Evolutionary conservation across 2,888 invertebrate species (phyloP).

Genomic region (Diloba caeruleocephala): DNA sequence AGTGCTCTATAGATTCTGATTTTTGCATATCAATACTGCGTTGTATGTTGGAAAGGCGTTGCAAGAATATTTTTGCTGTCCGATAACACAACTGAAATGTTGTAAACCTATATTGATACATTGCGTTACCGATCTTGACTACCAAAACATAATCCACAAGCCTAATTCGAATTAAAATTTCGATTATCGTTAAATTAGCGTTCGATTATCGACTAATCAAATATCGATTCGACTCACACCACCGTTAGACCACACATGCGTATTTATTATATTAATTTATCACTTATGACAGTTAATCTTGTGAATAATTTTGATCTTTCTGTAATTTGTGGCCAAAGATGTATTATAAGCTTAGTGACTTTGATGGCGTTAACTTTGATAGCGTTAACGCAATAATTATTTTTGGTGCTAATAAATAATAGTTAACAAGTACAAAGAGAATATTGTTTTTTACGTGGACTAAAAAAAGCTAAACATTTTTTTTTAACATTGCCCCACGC

Average conservation of each 20-base stretch:
- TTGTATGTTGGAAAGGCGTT: too few relatives aligned
- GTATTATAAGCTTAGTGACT: background rate
- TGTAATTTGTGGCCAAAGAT: slow-evolving; percentile 22
- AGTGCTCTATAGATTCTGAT: too few relatives aligned
- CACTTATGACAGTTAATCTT: slow-evolving; percentile 62
- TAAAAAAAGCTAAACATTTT: too few relatives aligned
- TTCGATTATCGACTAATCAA: slow-evolving; percentile 63
- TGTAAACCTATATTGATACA: background rate
- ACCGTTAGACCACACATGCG: slow-evolving; percentile 66
- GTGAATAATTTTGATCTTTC: slow-evolving; percentile 50
- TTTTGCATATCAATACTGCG: too few relatives aligned
- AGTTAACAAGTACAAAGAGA: too few relatives aligned
- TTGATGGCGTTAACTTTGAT: background rate
- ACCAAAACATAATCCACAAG: slow-evolving; percentile 37
- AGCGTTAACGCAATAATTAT: too few relatives aligned
- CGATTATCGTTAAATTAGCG: slow-evolving; percentile 55
- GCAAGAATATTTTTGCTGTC: too few relatives aligned
- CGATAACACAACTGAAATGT: too few relatives aligned
- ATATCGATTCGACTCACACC: slow-evolving; percentile 63
- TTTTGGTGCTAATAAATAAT: too few relatives aligned
- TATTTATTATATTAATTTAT: slow-evolving; percentile 62
- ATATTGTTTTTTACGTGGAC: too few relatives aligned
- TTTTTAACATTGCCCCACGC: too few relatives aligned
- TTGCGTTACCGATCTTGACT: slow-evolving; percentile 2
- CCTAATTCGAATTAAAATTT: slow-evolving; percentile 42